phyloP scores from a whole-genome alignment of 2,888 invertebrate species.

The Protodeltote pygarga region DNA sequence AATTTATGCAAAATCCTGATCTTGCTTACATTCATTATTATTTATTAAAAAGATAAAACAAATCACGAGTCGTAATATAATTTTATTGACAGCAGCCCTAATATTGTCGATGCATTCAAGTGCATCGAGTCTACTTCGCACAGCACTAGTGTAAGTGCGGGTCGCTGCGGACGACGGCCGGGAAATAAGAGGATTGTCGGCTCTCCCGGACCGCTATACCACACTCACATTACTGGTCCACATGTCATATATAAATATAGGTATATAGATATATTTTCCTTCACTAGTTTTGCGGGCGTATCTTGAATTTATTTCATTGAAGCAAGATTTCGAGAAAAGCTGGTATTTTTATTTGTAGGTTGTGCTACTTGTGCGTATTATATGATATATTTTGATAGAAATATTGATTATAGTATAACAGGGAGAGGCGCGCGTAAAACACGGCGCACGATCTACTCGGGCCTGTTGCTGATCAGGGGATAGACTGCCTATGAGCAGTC shows the following conservation, averaged over 20 bases:
- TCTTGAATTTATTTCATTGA: neutral
- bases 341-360: too few species aligned
- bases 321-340: too few species aligned
- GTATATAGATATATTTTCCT: neutral
- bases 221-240: slow-evolving; percentile 19
- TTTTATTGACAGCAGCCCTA: slow-evolving; percentile 45
- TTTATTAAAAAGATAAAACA: too few species aligned
- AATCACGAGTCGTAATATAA: neutral
- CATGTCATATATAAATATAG: slow-evolving; percentile 2
- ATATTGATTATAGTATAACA: too few species aligned
- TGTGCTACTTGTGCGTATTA: too few species aligned
- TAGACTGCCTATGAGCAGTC: too few species aligned
- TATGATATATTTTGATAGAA: too few species aligned
- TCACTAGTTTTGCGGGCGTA: neutral
- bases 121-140: slow-evolving; percentile 59
- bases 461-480: too few species aligned
- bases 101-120: slow-evolving; percentile 52
- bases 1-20: too few species aligned
- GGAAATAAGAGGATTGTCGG: slow-evolving; percentile 59
- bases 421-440: too few species aligned
- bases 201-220: slow-evolving; percentile 20
- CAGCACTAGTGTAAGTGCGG: slow-evolving; percentile 50
- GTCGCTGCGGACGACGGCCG: slow-evolving; percentile 56
- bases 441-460: too few species aligned
- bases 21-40: too few species aligned